These are phyloP conservation scores for Timema cristinae DNA, from an alignment of 2,888 invertebrate species.

Conservation along the genomic window DNA sequence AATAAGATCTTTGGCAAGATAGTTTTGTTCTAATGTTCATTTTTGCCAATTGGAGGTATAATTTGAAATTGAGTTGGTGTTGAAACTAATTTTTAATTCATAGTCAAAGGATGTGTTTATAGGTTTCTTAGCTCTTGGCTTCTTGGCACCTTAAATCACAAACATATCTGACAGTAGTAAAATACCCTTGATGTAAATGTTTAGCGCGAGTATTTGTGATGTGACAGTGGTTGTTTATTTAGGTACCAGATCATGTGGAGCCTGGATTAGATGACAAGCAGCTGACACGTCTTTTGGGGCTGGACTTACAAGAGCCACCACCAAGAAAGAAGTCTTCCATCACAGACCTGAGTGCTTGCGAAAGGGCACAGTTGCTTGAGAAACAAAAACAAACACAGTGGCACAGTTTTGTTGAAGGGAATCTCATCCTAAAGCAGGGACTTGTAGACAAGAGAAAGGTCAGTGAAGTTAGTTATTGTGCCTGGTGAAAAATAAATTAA, in stretches of 20 bases:
- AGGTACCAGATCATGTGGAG: slow-evolving; percentile 70
- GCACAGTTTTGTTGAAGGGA: slow-evolving; percentile 82
- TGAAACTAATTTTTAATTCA: not conserved
- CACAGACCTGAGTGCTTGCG: slow-evolving; percentile 61
- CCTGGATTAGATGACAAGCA: slow-evolving; percentile 85
- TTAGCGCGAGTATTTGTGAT: not conserved
- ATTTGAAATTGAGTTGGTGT: too few relatives aligned
- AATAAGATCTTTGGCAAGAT: too few relatives aligned
- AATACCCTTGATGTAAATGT: not conserved
- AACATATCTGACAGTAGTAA: not conserved
- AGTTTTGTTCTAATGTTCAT: too few relatives aligned
- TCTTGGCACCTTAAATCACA: too few relatives aligned
- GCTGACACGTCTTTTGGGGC: slow-evolving; percentile 69
- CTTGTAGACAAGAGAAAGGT: slow-evolving; percentile 88
- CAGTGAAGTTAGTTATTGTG: not conserved
- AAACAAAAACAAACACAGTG: slow-evolving; percentile 68
- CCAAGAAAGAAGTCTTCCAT: slow-evolving; percentile 50
- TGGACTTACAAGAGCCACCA: slow-evolving; percentile 53
- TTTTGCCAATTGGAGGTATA: too few relatives aligned
- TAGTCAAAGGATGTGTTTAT: not conserved
- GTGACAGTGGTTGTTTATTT: slow-evolving; percentile 12
- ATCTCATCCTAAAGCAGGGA: slow-evolving; percentile 92
- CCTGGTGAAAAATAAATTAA: too few relatives aligned
- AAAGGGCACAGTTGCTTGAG: slow-evolving; percentile 62
- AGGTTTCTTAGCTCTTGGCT: too few relatives aligned